These are phyloP conservation scores for Thinocorus orbignyianus DNA, from an alignment of 2,113 vertebrate genomes.

Conservation along the genomic window DNA sequence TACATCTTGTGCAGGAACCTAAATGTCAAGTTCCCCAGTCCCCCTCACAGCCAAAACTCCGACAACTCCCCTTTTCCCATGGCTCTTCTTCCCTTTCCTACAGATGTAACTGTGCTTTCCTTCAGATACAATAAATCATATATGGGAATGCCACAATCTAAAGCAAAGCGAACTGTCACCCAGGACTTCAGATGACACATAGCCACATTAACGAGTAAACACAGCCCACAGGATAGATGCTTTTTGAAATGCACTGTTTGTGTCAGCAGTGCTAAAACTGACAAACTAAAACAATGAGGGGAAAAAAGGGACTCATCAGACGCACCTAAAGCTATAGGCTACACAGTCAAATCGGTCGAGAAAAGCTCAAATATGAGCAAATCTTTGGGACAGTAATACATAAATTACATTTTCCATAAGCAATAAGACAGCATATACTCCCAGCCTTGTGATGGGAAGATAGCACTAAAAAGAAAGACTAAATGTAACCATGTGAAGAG, in stretches of 20 bases:
- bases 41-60: conserved; percentile 12
- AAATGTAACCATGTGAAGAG: conserved; percentile 13
- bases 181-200: conserved; percentile 55
- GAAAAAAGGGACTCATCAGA: conserved; percentile 5
- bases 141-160: background rate
- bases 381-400: background rate
- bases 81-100: conserved; percentile 36
- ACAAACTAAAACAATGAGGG: conserved; percentile 22
- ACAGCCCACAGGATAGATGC: conserved; percentile 52
- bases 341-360: background rate
- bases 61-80: background rate
- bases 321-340: conserved; percentile 29
- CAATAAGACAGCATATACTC: background rate
- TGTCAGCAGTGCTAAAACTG: conserved; percentile 54
- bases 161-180: conserved; percentile 31
- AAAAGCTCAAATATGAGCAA: background rate
- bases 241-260: conserved; percentile 54
- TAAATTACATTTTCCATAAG: background rate
- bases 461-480: conserved; percentile 24
- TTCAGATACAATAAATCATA: conserved; percentile 55
- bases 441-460: background rate
- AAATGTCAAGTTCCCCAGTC: conserved; percentile 64
- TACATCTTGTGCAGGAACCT: conserved; percentile 53
- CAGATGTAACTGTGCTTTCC: conserved; percentile 26
- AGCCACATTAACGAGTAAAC: conserved; percentile 58